Percentiles rank a stretch among this genome's conserved stretches.
phyloP scores from a whole-genome alignment of 2,888 invertebrate genomes.

The Meganola albula region DNA sequence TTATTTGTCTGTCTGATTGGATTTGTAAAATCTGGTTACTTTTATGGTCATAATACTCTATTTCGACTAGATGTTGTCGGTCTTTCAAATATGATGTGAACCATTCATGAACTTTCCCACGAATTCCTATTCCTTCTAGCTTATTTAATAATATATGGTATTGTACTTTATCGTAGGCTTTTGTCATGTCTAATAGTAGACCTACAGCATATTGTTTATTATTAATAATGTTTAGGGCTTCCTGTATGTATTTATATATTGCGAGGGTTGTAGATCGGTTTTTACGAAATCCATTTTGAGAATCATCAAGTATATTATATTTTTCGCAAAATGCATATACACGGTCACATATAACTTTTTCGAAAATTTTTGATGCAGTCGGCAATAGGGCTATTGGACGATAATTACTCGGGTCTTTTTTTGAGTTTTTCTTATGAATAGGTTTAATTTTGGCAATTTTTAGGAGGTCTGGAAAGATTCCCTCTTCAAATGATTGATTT shows the following conservation, averaged over 20 bases:
- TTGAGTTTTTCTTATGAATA: slow-evolving; percentile 11
- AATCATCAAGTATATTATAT: slow-evolving; percentile 6
- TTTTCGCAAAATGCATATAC: slow-evolving; percentile 9
- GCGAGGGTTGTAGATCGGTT: slow-evolving; percentile 13
- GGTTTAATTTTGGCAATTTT: slow-evolving; percentile 14
- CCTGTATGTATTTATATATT: slow-evolving; percentile 10
- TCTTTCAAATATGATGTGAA: slow-evolving; percentile 14
- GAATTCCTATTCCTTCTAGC: slow-evolving; percentile 13
- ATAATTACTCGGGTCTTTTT: slow-evolving; percentile 3
- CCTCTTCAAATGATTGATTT: slow-evolving; percentile 11
- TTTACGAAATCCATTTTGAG: slow-evolving; percentile 11
- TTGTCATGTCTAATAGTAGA: slow-evolving; percentile 21
- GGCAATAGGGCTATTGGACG: slow-evolving; percentile 8
- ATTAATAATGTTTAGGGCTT: slow-evolving; percentile 7
- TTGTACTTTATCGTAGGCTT: slow-evolving; percentile 21
- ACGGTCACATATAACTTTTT: slow-evolving; percentile 9
- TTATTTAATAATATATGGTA: slow-evolving; percentile 13
- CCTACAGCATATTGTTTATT: slow-evolving; percentile 16
- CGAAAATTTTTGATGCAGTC: slow-evolving; percentile 9
- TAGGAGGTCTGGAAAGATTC: slow-evolving; percentile 10
- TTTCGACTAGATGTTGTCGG: slow-evolving; percentile 12
- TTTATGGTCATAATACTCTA: slow-evolving; percentile 7
- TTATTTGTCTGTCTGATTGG: background rate
- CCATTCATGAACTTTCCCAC: slow-evolving; percentile 15
- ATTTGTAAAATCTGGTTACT: slow-evolving; percentile 5